Evolutionary conservation across 2,797 vertebrate genomes (phyloP), one percentile per base, ranked within the genome.

Genomic region (Carapus acus): DNA sequence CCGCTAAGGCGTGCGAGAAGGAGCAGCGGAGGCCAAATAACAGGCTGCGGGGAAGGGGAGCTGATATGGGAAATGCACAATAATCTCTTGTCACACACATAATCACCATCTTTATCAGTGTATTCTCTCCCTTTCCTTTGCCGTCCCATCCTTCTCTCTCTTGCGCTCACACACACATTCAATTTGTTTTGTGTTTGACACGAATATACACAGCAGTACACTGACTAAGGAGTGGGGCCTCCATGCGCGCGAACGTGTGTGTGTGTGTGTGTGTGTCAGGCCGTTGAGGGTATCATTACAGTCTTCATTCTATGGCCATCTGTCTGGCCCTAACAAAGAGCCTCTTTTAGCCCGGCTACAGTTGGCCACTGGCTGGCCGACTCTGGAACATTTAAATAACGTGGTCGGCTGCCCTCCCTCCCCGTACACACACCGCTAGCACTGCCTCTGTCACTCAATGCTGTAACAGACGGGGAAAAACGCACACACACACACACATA

Each of bases 301-400:
- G 83, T 81, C 78, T 73, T 82, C 80, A 83, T 82, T 82, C 77
- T 85, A 79, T 60, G 75, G 70, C 79, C 83, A 80, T 77, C 79
- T 80, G 81, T 81, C 81, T 82, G 70, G 71, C 64, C 62, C 64
- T 74, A 70, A 82, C 84, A 81, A 83, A 79, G 82, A 62, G 65
- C 62, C 64, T 71, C 77, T 83, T 86, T 85, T 64, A 84, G 77
- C 58, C 65, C 20, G n/a, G 54, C 77, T 80, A 79, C 79, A 82
- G 80, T 88, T 83, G 76, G 78, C 78, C 76, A 57, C 80, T 83
- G 79, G 69, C 69, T 90, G 54, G 61, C 55, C 58, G 74, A 75
- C 74, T 69, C 77, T 59, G 76, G 74, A 74, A 82, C 77, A 73
- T 83, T 86, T 73, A 81, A 88, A 73, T 84, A 71, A 54, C 74